Evolutionary conservation across 2,113 vertebrate genomes (phyloP).

Genomic region (Lipotes vexillifer): DNA sequence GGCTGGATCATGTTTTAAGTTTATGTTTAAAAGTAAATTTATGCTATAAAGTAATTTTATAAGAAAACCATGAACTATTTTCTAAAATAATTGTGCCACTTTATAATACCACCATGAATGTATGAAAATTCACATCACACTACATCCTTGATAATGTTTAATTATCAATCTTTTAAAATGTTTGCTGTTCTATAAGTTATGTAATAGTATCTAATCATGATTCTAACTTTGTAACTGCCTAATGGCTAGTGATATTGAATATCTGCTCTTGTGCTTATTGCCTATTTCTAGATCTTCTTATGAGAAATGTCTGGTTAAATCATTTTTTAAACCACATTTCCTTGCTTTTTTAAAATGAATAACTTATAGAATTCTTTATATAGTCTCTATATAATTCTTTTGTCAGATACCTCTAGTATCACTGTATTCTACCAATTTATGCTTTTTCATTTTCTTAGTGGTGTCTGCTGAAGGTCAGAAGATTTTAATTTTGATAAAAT

Average conservation of each 20-base stretch:
- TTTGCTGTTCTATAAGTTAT: not conserved
- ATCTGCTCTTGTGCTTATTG: not conserved
- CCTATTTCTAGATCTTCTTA: not conserved
- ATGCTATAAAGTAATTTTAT: not conserved
- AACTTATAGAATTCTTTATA: not conserved
- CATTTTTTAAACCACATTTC: not conserved
- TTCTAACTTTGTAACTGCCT: not conserved
- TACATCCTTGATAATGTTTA: not conserved
- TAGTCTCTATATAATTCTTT: not conserved
- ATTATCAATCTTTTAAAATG: not conserved
- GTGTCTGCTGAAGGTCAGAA: not conserved
- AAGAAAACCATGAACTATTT: not conserved
- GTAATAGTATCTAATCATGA: not conserved
- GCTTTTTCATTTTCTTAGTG: not conserved
- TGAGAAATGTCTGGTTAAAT: not conserved
- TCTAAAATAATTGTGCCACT: not conserved
- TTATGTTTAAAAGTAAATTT: not conserved
- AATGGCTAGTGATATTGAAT: not conserved
- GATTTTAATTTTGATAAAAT: not conserved
- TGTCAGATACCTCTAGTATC: not conserved
- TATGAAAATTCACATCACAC: not conserved
- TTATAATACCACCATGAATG: not conserved
- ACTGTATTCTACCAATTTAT: not conserved
- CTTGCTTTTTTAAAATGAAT: not conserved
- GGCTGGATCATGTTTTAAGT: not conserved